Evolutionary conservation across 2,888 invertebrate genomes (phyloP).

Genomic region (Eurytoma adleriae): DNA sequence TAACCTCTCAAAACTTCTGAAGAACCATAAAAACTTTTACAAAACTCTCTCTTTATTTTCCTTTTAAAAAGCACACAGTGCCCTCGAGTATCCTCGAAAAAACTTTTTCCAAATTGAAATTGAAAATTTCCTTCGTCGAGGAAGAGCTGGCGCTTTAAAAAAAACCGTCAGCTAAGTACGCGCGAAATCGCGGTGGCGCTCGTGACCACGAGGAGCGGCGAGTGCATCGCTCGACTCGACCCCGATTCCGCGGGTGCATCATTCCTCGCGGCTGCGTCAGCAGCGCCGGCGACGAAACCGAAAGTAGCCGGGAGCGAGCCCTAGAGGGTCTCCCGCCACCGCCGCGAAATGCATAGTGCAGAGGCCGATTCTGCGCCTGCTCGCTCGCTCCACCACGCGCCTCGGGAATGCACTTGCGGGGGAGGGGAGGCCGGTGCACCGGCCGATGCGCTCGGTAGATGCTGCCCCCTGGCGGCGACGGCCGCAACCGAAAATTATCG

Average conservation of each 20-base stretch:
- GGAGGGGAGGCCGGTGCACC: not conserved
- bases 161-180: no score
- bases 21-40: no score
- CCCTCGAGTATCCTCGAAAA: not conserved
- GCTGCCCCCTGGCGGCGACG: conserved; percentile 45
- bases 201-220: not conserved
- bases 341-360: conserved; percentile 21
- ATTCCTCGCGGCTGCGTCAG: not conserved
- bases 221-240: not conserved
- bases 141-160: no score
- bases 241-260: conserved; percentile 4
- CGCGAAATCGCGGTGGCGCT: not conserved
- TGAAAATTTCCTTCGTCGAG: no score
- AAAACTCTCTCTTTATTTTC: not conserved
- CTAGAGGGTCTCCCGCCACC: not conserved
- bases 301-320: conserved; percentile 22
- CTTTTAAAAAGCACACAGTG: not conserved
- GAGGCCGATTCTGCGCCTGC: conserved; percentile 10
- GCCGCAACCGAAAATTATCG: conserved; percentile 42
- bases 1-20: no score
- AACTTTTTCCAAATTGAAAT: not conserved
- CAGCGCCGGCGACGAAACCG: not conserved
- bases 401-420: not conserved
- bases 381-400: not conserved
- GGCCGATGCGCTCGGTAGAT: conserved; percentile 20